Percentiles rank a stretch among this genome's conserved stretches.
Evolutionary conservation across 2,888 invertebrate species (phyloP).

Genomic region (Labia minor): DNA sequence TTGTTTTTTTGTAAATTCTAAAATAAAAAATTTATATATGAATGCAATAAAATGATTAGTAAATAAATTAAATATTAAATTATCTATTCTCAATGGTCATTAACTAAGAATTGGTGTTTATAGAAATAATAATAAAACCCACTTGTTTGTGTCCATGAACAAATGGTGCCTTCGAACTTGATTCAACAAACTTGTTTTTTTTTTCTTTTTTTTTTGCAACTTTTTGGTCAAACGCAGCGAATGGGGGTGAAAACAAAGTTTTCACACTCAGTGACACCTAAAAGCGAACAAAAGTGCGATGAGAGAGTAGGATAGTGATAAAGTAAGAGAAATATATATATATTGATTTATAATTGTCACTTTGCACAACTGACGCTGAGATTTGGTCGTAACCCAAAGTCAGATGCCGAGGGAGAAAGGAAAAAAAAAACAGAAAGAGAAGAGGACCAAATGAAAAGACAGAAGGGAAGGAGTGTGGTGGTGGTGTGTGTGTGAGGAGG

Average conservation of each 20-base stretch:
- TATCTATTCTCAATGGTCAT: no score
- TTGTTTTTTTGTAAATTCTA: no score
- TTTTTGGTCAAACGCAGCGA: not conserved
- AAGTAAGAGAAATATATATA: not conserved
- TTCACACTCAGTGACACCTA: conserved; percentile 1
- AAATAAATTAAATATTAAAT: no score
- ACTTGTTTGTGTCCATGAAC: not conserved
- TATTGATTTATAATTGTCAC: conserved; percentile 13
- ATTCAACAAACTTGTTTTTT: not conserved
- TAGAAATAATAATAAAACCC: not conserved
- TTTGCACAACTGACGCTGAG: conserved; percentile 2
- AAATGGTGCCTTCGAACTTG: not conserved
- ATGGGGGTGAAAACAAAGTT: not conserved
- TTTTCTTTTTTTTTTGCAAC: no score
- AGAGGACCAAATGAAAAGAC: no score
- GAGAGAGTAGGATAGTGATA: no score
- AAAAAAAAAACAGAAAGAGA: not conserved
- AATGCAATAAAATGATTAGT: no score
- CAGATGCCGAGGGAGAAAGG: not conserved
- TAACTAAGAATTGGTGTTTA: no score
- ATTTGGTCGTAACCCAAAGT: not conserved
- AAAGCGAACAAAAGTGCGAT: not conserved
- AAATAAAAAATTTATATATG: no score
- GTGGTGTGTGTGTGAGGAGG: no score
- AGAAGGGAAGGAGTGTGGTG: no score